Percentiles rank a stretch among this genome's conserved stretches.
These are phyloP conservation scores for Megaleporinus macrocephalus DNA, from an alignment of 2,113 vertebrate species.

Conservation along the genomic window DNA sequence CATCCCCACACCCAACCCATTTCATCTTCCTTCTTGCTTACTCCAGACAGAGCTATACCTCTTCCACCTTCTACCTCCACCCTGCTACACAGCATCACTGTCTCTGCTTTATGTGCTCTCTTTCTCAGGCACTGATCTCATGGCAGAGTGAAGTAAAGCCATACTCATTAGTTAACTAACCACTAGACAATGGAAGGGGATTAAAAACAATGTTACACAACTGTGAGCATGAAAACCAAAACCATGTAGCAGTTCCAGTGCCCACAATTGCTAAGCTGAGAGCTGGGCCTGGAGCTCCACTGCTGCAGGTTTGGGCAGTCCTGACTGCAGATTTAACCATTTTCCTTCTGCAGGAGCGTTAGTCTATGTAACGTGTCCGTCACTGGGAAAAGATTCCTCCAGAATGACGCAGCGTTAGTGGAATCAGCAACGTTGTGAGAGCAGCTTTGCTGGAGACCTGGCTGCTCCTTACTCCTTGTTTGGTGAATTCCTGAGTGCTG, in stretches of 20 bases:
- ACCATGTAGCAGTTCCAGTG: background rate
- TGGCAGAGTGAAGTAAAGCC: background rate
- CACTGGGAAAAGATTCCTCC: conserved; percentile 4
- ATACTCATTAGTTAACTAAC: background rate
- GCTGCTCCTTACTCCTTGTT: conserved; percentile 65
- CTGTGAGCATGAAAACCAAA: background rate
- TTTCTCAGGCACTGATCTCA: background rate
- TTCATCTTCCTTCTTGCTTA: background rate
- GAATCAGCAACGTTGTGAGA: conserved; percentile 21
- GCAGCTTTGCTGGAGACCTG: conserved; percentile 10
- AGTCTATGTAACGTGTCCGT: background rate
- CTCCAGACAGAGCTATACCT: background rate
- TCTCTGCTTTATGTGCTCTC: background rate
- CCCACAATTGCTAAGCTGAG: background rate
- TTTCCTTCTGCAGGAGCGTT: background rate
- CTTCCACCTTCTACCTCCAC: conserved; percentile 6
- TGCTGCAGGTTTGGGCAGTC: background rate
- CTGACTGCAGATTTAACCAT: conserved; percentile 9
- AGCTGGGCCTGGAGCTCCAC: background rate
- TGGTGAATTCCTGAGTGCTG: conserved; percentile 68
- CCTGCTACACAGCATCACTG: background rate
- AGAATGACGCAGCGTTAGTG: conserved; percentile 9
- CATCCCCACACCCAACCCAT: background rate
- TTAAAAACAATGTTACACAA: background rate
- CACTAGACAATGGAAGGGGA: background rate